Percentiles rank a stretch among this genome's conserved stretches.
Conservation (phyloP, 1,140 invertebrate species). For the Elysia chlorotica region DNA sequence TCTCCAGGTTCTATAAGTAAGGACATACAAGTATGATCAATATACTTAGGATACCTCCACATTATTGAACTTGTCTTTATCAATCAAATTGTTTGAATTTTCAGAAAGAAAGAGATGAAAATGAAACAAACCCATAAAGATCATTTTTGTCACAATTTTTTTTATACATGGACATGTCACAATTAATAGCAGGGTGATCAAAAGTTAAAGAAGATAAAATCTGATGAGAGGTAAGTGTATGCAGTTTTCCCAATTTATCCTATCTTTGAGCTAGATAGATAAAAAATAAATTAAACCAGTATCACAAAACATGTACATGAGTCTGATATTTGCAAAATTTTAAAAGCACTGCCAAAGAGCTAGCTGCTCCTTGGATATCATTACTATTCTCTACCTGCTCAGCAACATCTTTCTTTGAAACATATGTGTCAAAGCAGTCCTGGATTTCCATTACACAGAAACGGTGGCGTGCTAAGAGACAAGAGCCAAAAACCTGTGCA, state of each 20-base stretch:
- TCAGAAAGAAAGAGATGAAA: too few species aligned
- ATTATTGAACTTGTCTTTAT: background rate
- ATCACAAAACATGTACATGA: too few species aligned
- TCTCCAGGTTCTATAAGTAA: slow-evolving; percentile 72
- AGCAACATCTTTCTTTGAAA: slow-evolving; percentile 88
- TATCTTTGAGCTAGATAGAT: background rate
- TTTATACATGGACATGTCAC: too few species aligned
- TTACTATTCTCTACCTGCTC: slow-evolving; percentile 75
- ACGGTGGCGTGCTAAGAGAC: slow-evolving; percentile 74
- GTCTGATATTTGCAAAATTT: background rate
- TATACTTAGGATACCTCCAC: too few species aligned
- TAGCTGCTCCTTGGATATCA: background rate
- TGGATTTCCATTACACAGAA: slow-evolving; percentile 92
- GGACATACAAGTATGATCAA: too few species aligned
- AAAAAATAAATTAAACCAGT: background rate
- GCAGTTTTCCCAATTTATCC: too few species aligned
- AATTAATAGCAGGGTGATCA: too few species aligned
- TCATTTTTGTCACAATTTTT: too few species aligned
- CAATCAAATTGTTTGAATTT: too few species aligned
- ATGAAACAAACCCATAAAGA: too few species aligned
- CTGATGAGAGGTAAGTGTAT: too few species aligned
- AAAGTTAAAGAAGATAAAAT: too few species aligned
- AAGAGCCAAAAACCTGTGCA: slow-evolving; percentile 67
- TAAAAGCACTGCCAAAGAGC: background rate
- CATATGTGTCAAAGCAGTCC: slow-evolving; percentile 92